These are phyloP conservation scores for Illadopsis cleaveri DNA, from an alignment of 2,113 vertebrate genomes.

Conservation along the genomic window DNA sequence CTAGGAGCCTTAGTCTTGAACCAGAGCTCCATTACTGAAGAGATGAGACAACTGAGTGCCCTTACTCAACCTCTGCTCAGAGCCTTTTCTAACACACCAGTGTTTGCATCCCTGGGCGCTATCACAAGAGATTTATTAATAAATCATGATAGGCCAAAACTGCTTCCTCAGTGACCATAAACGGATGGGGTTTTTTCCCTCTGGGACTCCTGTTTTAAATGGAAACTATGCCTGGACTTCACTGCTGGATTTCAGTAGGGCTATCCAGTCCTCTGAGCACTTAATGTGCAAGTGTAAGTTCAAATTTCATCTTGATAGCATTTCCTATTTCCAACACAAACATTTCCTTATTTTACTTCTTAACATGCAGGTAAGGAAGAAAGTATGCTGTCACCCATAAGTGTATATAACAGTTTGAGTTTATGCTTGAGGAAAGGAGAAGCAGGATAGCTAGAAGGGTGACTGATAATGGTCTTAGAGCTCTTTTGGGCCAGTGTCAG, in stretches of 20 bases:
- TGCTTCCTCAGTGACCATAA: neutral
- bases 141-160: neutral
- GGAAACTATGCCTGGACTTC: neutral
- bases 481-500: neutral
- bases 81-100: neutral
- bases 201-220: neutral
- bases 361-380: neutral
- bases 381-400: neutral
- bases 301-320: neutral
- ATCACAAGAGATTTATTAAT: neutral
- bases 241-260: neutral
- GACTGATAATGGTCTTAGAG: neutral
- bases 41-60: slow-evolving; percentile 1
- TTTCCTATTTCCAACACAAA: neutral
- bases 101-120: neutral
- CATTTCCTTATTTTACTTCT: neutral
- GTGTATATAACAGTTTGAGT: neutral
- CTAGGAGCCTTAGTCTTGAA: neutral
- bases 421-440: neutral
- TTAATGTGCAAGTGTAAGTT: neutral
- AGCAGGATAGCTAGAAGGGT: neutral
- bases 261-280: neutral
- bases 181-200: neutral
- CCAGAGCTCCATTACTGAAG: neutral
- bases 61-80: neutral